Conservation (phyloP, 2,113 vertebrate genomes). For the Poeciliopsis prolifica region DNA sequence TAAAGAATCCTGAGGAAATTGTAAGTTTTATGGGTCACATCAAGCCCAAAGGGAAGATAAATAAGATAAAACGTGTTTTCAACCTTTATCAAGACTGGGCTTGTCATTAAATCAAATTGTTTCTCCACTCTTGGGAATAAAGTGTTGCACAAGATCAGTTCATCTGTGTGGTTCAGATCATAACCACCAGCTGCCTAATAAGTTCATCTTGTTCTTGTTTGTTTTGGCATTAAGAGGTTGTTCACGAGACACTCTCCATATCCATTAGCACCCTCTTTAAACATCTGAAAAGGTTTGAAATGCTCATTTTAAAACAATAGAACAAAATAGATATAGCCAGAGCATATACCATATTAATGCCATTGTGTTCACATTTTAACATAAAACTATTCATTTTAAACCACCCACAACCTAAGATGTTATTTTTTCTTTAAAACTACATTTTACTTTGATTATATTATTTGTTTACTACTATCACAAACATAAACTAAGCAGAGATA, state of each 20-base stretch:
- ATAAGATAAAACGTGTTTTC: background rate
- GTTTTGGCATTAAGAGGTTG: background rate
- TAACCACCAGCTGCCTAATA: too few species aligned
- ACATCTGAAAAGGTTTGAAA: too few species aligned
- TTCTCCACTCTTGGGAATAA: conserved; percentile 11
- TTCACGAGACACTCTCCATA: background rate
- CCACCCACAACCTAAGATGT: background rate
- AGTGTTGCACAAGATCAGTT: conserved; percentile 15
- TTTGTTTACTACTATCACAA: background rate
- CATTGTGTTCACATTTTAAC: too few species aligned
- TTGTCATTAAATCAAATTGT: conserved; percentile 24
- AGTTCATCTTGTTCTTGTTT: background rate
- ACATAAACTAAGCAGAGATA: background rate
- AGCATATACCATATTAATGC: too few species aligned
- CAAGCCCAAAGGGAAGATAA: background rate
- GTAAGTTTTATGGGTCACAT: background rate
- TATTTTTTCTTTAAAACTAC: background rate
- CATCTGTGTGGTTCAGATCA: background rate
- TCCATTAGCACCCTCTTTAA: too few species aligned
- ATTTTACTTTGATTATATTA: background rate
- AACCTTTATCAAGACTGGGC: conserved; percentile 43
- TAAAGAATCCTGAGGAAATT: background rate
- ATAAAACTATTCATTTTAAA: too few species aligned
- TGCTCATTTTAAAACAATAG: too few species aligned
- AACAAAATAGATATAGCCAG: too few species aligned